Evolutionary conservation across 1,140 invertebrate species (phyloP), one percentile per base, ranked within the genome.

Genomic region (Brachionus rubens): DNA sequence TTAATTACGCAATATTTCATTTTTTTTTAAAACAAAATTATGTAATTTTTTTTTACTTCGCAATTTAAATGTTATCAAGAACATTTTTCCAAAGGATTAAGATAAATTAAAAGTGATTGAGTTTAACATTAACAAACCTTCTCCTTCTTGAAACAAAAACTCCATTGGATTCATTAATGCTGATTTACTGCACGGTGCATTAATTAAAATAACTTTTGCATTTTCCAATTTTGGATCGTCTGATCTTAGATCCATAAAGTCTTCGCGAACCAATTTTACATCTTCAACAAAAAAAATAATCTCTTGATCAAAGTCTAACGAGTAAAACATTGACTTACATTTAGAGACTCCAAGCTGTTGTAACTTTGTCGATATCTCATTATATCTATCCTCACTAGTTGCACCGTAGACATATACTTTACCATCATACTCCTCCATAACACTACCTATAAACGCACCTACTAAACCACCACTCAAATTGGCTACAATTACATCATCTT

Each of bases 161-260:
- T 75, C 72, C 36, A 75, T 54, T 59, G 72, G 72, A 54, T 75
- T 54, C 48, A 75, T 75, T 6, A 75, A 19, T 41, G 72, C 72
- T 5, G 72, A 56, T 14, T 54, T 54, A 46, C 41, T 56, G 41
- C 48, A 54, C 19, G 72, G 72, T 26, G 72, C 36, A 75, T 75
- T 75, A 30, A 54, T 40, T n/a, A 75, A 16, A 9, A 75, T 47
- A 24, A 75, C 54, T 75, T 75, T 75, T 2, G 48, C 48, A 41
- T 75, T 75, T 75, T 75, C 72, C 24, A 75, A 46, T 54, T 47
- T 54, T 3, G 36, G 33, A 19, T 75, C 72, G 43, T 75, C 72
- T 9, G 48, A 19, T 19, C 56, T 75, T 0, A 41, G 12, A 30
- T 75, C 72, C 24, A 56, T 46, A 47, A 75, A 75, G 4, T 54